phyloP scores from a whole-genome alignment of 2,797 vertebrate genomes.

The Microchirus variegatus region DNA sequence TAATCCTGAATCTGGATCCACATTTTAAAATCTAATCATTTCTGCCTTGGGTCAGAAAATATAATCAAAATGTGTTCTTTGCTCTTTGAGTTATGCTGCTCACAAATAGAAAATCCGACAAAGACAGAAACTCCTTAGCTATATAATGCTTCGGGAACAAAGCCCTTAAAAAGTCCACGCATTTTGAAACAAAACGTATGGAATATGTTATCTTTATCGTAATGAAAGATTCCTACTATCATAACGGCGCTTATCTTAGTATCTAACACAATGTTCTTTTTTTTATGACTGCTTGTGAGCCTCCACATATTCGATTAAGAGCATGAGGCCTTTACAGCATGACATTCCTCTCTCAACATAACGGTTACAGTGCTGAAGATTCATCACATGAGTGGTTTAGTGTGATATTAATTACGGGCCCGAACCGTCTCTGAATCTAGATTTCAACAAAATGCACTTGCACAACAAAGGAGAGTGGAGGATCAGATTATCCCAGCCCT shows the following conservation, averaged over 20 bases:
- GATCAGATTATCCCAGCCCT: constrained; percentile 43
- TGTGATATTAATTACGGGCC: constrained; percentile 22
- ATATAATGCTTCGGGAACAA: background rate
- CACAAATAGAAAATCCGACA: no score
- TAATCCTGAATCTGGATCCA: no score
- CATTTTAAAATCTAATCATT: no score
- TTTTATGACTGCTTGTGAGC: constrained; percentile 41
- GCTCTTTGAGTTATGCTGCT: no score
- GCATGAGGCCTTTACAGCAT: constrained; percentile 22
- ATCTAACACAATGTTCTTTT: constrained; percentile 37
- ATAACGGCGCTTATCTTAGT: background rate
- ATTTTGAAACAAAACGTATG: constrained; percentile 2
- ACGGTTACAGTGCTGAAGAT: constrained; percentile 28
- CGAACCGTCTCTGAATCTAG: constrained; percentile 16
- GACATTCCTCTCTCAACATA: constrained; percentile 34
- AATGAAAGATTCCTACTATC: background rate
- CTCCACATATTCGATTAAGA: constrained; percentile 24
- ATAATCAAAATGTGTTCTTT: no score
- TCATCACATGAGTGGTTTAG: constrained; percentile 24
- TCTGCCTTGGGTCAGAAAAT: no score
- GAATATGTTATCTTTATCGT: constrained; percentile 15
- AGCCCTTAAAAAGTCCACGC: constrained; percentile 1
- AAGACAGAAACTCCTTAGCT: no score
- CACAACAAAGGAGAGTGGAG: constrained; percentile 17
- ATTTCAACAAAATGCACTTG: constrained; percentile 21